phyloP scores from a whole-genome alignment of 64 coral and sea anemone genomes.

The Stylophora pistillata region DNA sequence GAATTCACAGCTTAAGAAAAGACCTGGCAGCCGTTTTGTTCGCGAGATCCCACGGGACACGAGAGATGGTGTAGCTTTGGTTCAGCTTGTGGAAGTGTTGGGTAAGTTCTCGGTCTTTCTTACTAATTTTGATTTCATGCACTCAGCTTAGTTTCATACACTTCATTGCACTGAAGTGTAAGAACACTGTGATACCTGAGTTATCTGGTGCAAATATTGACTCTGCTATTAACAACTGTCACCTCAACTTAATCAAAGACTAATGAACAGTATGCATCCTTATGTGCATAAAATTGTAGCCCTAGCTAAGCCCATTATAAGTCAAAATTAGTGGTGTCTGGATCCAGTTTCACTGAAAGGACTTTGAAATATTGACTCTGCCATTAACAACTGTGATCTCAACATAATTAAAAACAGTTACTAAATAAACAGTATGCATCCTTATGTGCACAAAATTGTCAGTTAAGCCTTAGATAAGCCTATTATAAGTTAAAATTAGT shows the following conservation, averaged over 20 bases:
- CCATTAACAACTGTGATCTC: neutral
- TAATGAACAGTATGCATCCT: too few species aligned
- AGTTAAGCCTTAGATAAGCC: too few species aligned
- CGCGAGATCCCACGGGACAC: constrained; percentile 85
- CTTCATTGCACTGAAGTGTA: constrained; percentile 7
- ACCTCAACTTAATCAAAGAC: neutral
- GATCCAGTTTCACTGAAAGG: too few species aligned
- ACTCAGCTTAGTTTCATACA: neutral
- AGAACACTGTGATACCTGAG: neutral
- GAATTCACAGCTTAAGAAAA: constrained; percentile 96
- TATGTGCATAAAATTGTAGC: too few species aligned
- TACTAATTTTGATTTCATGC: too few species aligned
- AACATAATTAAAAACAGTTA: neutral
- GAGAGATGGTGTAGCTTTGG: constrained; percentile 94
- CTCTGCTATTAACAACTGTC: neutral
- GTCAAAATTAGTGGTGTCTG: too few species aligned
- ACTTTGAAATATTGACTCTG: neutral
- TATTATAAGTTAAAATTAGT: too few species aligned
- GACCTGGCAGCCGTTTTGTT: constrained; percentile 77
- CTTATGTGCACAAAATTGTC: too few species aligned
- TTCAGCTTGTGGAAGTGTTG: constrained; percentile 94
- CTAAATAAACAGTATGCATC: too few species aligned
- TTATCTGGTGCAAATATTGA: constrained; percentile 23
- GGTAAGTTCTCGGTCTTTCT: constrained; percentile 56
- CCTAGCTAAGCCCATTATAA: too few species aligned